Conservation (phyloP, 2,888 invertebrate species). For the Calephelis perditalis region DNA sequence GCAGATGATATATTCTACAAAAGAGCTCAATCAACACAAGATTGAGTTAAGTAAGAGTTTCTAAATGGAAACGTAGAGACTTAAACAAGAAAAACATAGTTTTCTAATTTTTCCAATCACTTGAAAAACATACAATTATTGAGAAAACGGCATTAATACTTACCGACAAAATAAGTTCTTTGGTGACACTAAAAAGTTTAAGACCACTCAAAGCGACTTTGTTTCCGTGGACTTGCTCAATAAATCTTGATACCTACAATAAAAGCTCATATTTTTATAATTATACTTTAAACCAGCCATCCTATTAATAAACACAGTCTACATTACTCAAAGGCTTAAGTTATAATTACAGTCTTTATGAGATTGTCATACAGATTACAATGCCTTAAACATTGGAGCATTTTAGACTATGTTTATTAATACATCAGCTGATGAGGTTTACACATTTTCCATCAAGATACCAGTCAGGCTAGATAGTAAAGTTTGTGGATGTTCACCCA, state of each 20-base stretch:
- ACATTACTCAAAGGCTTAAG: too few species aligned
- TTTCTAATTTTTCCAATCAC: not conserved
- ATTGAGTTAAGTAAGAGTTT: not conserved
- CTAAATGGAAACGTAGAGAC: not conserved
- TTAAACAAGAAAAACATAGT: not conserved
- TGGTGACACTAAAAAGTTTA: constrained; percentile 76
- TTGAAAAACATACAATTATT: constrained; percentile 24
- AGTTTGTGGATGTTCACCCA: too few species aligned
- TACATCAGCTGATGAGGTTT: not conserved
- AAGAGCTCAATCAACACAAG: not conserved
- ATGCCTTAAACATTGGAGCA: not conserved
- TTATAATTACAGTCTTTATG: not conserved
- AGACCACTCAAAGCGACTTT: constrained; percentile 79
- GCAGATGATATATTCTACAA: too few species aligned
- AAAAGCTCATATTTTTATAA: constrained; percentile 21
- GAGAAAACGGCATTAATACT: constrained; percentile 31
- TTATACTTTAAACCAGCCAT: not conserved
- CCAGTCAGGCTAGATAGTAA: too few species aligned
- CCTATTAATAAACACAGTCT: too few species aligned
- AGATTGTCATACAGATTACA: not conserved
- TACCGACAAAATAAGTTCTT: constrained; percentile 74
- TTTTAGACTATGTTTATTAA: too few species aligned
- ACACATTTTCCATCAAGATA: not conserved
- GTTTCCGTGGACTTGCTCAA: constrained; percentile 76
- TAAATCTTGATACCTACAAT: constrained; percentile 74